Evolutionary conservation across 2,888 invertebrate species (phyloP), one percentile per base, ranked within the genome.

Genomic region (Mythimna lalbum): DNA sequence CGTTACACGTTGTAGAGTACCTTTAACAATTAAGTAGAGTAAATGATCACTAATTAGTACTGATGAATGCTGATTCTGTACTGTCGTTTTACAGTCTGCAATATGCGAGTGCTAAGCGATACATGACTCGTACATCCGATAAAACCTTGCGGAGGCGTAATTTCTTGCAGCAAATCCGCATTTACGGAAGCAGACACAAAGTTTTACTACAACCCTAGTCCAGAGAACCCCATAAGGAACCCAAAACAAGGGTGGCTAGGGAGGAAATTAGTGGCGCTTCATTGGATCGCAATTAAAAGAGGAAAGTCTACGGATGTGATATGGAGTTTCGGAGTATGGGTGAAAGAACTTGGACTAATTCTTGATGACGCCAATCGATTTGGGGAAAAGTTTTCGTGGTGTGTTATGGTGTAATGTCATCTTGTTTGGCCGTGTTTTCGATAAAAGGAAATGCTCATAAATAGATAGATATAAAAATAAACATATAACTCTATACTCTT

Each of bases 281-380:
- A 95, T 95, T 92, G 95, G 91, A 90, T 91, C 92, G 93, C 95
- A 95, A 95, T 95, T 95, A 95, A 94, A 94, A 92, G 92, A 89
- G 89, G 89, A 83, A 86, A 81, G 57, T 57, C 85, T 81, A 81
- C 84, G 86, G 86, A 87, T 90, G 89, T 88, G 91, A 91, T 90
- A 90, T 85, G 86, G 84, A 90, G 84, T 89, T 84, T 64, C 75
- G 61, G 52, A 75, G 72, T 39, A 76, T 53, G 82, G 69, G 0
- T 80, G 75, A 75, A 60, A 47, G 65, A 78, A 77, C 76, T 78
- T 78, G 55, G 70, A 50, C 73, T 77, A 80, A 84, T 80, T 81
- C 69, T 78, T 82, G 72, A 79, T 67, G 81, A 81, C 64, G 62
- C 21, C 62, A 61, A 72, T 67, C 60, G 72, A 77, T 83, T 73